Evolutionary conservation across 2,113 vertebrate genomes (phyloP).

Genomic region (Ploceus nigricollis): DNA sequence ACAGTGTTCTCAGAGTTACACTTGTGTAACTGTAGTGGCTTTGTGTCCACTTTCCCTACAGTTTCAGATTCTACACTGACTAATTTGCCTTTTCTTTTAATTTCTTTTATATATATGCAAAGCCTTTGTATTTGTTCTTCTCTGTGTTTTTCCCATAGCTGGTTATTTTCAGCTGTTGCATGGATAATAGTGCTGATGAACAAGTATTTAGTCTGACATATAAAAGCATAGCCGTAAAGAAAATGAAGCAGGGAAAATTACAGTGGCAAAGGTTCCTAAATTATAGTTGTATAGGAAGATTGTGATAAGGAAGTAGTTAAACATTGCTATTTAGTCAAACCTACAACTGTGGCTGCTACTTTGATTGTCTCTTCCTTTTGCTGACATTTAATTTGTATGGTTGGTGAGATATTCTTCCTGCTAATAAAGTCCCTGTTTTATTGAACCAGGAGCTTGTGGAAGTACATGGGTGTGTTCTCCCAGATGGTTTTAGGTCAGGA

Average conservation of each 20-base stretch:
- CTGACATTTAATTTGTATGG: conserved; percentile 66
- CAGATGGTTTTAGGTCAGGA: neutral
- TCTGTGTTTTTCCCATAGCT: neutral
- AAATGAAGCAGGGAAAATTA: conserved; percentile 55
- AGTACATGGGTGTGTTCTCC: neutral
- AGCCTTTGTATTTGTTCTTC: conserved; percentile 10
- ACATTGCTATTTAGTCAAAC: conserved; percentile 67
- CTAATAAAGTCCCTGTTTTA: conserved; percentile 27
- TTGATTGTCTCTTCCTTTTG: conserved; percentile 58
- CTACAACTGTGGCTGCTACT: conserved; percentile 40
- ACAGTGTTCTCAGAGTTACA: neutral
- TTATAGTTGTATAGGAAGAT: conserved; percentile 61
- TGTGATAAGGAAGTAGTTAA: conserved; percentile 76
- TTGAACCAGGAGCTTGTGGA: neutral
- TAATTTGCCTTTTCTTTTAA: neutral
- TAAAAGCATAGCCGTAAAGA: conserved; percentile 47
- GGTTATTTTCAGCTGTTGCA: conserved; percentile 54
- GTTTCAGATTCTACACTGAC: neutral
- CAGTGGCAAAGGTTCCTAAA: conserved; percentile 69
- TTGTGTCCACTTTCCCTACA: neutral
- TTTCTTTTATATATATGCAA: neutral
- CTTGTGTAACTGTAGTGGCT: neutral
- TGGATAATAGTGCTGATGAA: conserved; percentile 55
- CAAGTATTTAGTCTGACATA: conserved; percentile 46
- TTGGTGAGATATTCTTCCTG: conserved; percentile 1